These are phyloP conservation scores for Stegodyphus dumicola DNA, from an alignment of 1,140 invertebrate species.

Conservation along the genomic window DNA sequence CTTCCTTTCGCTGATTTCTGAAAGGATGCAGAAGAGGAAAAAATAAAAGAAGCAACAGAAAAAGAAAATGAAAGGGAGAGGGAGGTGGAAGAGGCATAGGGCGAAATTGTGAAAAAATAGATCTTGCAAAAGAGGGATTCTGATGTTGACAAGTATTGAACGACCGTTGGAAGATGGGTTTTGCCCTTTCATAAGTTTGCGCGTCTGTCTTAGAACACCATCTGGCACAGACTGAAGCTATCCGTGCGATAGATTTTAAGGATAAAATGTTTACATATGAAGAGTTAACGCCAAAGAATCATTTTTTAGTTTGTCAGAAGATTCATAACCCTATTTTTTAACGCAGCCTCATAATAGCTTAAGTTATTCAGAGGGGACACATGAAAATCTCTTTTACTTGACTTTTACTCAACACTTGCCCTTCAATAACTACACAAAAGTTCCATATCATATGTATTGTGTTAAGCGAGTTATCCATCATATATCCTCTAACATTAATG, in stretches of 20 bases:
- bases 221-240: slow-evolving; percentile 12
- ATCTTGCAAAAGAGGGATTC: slow-evolving; percentile 59
- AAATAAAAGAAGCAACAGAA: slow-evolving; percentile 6
- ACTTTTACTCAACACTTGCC: too few species aligned
- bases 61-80: neutral
- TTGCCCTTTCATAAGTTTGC: slow-evolving; percentile 33
- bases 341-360: too few species aligned
- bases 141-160: slow-evolving; percentile 61
- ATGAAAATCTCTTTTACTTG: too few species aligned
- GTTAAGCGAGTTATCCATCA: too few species aligned
- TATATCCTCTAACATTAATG: too few species aligned
- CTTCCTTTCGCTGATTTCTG: slow-evolving; percentile 41
- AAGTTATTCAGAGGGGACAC: too few species aligned
- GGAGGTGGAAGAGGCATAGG: neutral
- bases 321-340: too few species aligned
- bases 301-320: too few species aligned
- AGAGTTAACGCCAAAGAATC: neutral
- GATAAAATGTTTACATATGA: neutral
- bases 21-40: slow-evolving; percentile 13
- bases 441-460: too few species aligned
- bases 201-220: slow-evolving; percentile 35
- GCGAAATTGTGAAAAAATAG: slow-evolving; percentile 56
- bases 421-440: too few species aligned
- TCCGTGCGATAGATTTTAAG: neutral
- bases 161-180: slow-evolving; percentile 50